phyloP scores from a whole-genome alignment of 2,797 vertebrate species.

The Eulemur albifrons region DNA sequence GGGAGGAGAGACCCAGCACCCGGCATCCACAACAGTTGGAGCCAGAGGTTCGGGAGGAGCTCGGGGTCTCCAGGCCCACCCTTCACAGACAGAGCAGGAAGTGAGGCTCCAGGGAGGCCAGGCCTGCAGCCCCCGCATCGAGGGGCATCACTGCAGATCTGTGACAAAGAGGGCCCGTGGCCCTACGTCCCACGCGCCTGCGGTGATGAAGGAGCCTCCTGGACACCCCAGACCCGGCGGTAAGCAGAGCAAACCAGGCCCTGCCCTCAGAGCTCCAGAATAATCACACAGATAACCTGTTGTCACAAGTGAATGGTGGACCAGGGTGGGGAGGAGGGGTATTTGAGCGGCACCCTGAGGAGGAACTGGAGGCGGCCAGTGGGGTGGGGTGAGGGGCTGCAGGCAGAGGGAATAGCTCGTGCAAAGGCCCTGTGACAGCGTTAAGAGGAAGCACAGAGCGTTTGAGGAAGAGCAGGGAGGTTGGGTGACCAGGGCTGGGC shows the following conservation, averaged over 20 bases:
- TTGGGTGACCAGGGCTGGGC: neutral
- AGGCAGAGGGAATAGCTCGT: neutral
- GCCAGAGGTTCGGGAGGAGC: neutral
- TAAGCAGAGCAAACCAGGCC: neutral
- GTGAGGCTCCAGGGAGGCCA: neutral
- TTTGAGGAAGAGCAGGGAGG: neutral
- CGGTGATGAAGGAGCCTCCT: neutral
- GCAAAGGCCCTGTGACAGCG: constrained; percentile 24
- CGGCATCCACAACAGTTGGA: neutral
- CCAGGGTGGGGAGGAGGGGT: accelerated
- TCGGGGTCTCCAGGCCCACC: neutral
- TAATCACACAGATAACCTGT: neutral
- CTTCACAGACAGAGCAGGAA: neutral
- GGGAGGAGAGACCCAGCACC: neutral
- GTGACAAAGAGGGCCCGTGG: neutral
- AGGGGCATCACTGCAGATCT: neutral
- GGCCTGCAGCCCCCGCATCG: neutral
- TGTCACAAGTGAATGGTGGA: no score
- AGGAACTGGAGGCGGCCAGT: neutral
- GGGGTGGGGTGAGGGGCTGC: neutral
- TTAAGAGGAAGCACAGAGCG: neutral
- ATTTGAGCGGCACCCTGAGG: neutral
- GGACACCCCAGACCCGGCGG: accelerated
- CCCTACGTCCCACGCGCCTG: neutral
- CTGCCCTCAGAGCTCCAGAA: neutral